Base-by-base conservation (phyloP, 2,113 vertebrate genomes). In the Crotalus horridus region DNA sequence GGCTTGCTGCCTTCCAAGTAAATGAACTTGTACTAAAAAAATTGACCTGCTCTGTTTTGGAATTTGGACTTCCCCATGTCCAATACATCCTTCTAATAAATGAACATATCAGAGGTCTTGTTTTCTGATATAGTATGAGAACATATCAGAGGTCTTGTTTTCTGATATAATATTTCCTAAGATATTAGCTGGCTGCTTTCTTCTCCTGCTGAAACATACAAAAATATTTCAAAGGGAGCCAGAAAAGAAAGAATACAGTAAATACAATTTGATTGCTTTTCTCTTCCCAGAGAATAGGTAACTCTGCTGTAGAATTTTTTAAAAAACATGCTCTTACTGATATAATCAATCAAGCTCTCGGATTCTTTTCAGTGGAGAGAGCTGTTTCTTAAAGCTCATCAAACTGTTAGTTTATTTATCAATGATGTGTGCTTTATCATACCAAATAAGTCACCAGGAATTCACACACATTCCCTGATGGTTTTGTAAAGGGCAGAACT, bases 401-500 rank as follows among this genome's bases (percentile, higher is more conserved):
- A 91, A 92, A 24, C 54, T 93, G 53, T 53, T 91, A 88, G 92
- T 92, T 20, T 26, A n/a, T 90, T 90, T 17, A 91, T 56, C 58
- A 89, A 61, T 88, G 59, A 92, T 94, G 94, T 92, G 92, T 90
- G 46, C 8, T 87, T 94, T 94, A 3, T 81, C 51, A 92, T 33
- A 39, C 29, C 94, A 91, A 93, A 24, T 94, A 90, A 48, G 59
- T 91, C 29, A 87, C 53, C 93, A 90, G 69, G 85, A 54, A 61
- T 39, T 64, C 48, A 26, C 33, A 90, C 61, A 74, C 90, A 85
- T 94, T 92, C 88, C 21, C 93, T 94, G 29, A 46, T 94, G 90
- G 92, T 94, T 95, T 96, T 92, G 85, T 92, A 58, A 20, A 91
- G 87, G 58, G 91, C 93, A 39, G 89, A 92, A 8, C 88, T 95